These are phyloP conservation scores for Amphipyra tragopoginis DNA, from an alignment of 2,888 invertebrate species.

Conservation along the genomic window DNA sequence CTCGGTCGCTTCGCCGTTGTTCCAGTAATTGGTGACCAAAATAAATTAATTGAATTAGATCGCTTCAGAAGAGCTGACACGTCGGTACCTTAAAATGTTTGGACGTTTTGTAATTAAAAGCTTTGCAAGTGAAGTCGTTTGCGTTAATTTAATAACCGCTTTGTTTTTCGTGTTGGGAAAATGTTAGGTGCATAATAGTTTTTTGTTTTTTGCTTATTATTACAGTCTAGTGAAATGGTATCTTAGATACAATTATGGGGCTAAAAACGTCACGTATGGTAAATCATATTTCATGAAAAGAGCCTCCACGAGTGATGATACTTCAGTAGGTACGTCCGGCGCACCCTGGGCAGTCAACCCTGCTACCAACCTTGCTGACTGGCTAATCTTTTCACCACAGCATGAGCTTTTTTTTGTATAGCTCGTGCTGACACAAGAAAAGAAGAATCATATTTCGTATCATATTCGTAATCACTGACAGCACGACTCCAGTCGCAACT, in stretches of 20 bases:
- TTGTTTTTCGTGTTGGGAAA: slow-evolving; percentile 63
- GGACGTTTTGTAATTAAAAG: slow-evolving; percentile 75
- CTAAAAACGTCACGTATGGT: too few species aligned
- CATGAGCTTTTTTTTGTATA: too few species aligned
- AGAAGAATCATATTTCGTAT: too few species aligned
- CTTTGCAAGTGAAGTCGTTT: slow-evolving; percentile 72
- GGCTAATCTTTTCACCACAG: too few species aligned
- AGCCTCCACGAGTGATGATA: too few species aligned
- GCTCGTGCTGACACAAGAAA: too few species aligned
- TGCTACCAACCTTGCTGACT: too few species aligned
- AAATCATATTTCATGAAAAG: too few species aligned
- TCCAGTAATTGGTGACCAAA: slow-evolving; percentile 84
- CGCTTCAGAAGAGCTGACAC: slow-evolving; percentile 81
- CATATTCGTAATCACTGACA: too few species aligned
- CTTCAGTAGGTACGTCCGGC: too few species aligned
- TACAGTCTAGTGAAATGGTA: not conserved
- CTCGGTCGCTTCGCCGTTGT: slow-evolving; percentile 86
- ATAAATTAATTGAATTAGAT: slow-evolving; percentile 88
- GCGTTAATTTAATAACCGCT: slow-evolving; percentile 69
- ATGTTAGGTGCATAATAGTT: not conserved
- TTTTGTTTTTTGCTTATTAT: not conserved
- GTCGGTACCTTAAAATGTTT: slow-evolving; percentile 80
- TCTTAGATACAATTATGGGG: not conserved
- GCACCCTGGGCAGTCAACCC: too few species aligned
- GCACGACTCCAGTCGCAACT: too few species aligned